Conservation (phyloP, 2,797 vertebrate species). For the Perodicticus potto region DNA sequence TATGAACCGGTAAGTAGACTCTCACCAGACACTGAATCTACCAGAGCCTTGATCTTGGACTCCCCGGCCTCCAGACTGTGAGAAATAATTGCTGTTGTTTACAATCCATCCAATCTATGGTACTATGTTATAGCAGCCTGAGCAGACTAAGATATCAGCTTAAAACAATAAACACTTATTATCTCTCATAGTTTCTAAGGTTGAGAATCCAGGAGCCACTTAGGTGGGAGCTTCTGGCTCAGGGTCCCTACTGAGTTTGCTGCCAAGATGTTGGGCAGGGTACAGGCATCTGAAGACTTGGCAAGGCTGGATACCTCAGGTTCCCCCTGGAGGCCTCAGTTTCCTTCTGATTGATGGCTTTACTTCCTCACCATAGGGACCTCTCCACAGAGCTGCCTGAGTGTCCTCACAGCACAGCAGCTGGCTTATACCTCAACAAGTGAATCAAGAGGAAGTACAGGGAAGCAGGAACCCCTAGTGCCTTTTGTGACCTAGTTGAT, state of each 20-base stretch:
- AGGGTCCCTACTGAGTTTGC: neutral
- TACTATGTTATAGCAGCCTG: neutral
- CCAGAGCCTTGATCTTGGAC: neutral
- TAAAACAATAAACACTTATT: neutral
- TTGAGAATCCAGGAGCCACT: neutral
- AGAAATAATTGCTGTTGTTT: neutral
- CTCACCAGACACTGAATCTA: neutral
- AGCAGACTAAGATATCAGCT: neutral
- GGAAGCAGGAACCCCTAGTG: neutral
- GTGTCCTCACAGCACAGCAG: neutral
- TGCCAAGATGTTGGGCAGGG: neutral
- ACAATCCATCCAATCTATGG: neutral
- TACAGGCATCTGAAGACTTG: neutral
- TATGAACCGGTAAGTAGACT: neutral
- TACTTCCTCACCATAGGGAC: neutral
- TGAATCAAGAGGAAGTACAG: neutral
- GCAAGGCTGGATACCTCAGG: neutral
- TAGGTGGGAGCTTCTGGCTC: neutral
- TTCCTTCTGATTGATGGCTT: neutral
- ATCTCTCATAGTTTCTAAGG: neutral
- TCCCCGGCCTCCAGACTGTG: neutral
- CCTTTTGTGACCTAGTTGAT: neutral
- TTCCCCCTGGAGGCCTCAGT: neutral
- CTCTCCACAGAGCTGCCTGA: neutral
- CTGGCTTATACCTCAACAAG: neutral